phyloP scores from a whole-genome alignment of 2,888 invertebrate species.

The Malthinus flaveolus region DNA sequence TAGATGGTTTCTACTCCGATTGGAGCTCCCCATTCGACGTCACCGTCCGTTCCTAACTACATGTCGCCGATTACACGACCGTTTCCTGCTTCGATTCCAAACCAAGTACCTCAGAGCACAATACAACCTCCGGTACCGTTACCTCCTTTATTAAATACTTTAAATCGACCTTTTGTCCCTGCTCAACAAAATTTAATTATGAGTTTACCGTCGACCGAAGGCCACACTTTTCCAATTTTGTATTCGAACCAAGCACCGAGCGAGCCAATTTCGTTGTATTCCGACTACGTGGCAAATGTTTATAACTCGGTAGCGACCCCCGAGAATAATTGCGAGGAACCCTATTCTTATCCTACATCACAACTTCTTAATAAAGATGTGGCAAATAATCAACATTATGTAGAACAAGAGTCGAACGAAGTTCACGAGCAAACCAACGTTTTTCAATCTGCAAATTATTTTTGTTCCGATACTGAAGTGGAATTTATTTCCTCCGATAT shows the following conservation, averaged over 20 bases:
- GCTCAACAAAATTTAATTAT: slow-evolving; percentile 28
- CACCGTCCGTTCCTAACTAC: slow-evolving; percentile 9
- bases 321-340: not conserved
- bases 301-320: slow-evolving; percentile 43
- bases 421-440: slow-evolving; percentile 39
- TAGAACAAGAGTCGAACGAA: slow-evolving; percentile 29
- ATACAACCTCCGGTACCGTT: slow-evolving; percentile 47
- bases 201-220: slow-evolving; percentile 33
- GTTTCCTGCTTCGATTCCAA: slow-evolving; percentile 51
- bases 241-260: slow-evolving; percentile 40
- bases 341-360: slow-evolving; percentile 1
- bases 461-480: slow-evolving; percentile 57
- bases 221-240: slow-evolving; percentile 50
- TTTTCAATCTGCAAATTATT: slow-evolving; percentile 69
- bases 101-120: slow-evolving; percentile 41
- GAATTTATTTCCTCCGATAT: slow-evolving; percentile 62
- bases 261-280: slow-evolving; percentile 53
- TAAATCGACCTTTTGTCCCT: slow-evolving; percentile 12
- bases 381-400: slow-evolving; percentile 2
- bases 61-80: slow-evolving; percentile 36
- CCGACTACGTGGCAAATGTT: slow-evolving; percentile 62
- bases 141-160: slow-evolving; percentile 32
- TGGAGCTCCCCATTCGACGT: slow-evolving; percentile 47
- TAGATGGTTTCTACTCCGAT: slow-evolving; percentile 71
- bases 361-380: slow-evolving; percentile 12